phyloP scores from a whole-genome alignment of 2,797 vertebrate species.

The Helostoma temminkii region DNA sequence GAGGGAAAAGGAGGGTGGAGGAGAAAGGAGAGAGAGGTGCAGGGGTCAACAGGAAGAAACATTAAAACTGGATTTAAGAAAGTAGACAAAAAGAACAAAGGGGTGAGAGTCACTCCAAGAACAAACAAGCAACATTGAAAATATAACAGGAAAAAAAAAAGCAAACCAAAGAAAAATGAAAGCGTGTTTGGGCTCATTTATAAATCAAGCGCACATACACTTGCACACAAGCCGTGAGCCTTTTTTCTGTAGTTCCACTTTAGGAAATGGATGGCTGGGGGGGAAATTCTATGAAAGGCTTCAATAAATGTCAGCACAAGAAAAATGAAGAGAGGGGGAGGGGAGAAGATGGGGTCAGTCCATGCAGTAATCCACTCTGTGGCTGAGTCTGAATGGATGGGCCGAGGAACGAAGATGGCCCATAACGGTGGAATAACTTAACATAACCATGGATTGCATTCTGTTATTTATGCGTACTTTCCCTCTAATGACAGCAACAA shows the following conservation, averaged over 20 bases:
- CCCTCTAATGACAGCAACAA: constrained; percentile 49
- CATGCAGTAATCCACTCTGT: constrained; percentile 77
- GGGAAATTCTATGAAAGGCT: constrained; percentile 83
- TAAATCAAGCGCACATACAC: constrained; percentile 63
- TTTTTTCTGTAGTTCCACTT: constrained; percentile 79
- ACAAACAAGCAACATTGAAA: constrained; percentile 32
- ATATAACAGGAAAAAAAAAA: constrained; percentile 3
- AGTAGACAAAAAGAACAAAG: constrained; percentile 37
- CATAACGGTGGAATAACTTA: constrained; percentile 74
- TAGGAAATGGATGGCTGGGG: constrained; percentile 83
- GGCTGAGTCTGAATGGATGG: constrained; percentile 68
- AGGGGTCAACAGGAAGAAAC: constrained; percentile 12
- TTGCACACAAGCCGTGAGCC: constrained; percentile 49
- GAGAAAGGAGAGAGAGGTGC: neutral
- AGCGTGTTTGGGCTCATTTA: constrained; percentile 61
- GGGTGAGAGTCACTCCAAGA: constrained; percentile 17
- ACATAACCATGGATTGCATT: constrained; percentile 51
- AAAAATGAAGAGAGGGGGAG: constrained; percentile 73
- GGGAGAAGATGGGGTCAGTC: constrained; percentile 65
- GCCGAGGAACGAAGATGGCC: constrained; percentile 53
- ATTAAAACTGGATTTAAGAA: constrained; percentile 22
- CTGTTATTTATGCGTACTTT: constrained; percentile 54
- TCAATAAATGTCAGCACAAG: constrained; percentile 83
- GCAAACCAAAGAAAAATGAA: constrained; percentile 21
- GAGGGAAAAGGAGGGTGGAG: constrained; percentile 34